These are phyloP conservation scores for Chironomus striatipennis DNA, from an alignment of 1,140 invertebrate species.

Conservation along the genomic window DNA sequence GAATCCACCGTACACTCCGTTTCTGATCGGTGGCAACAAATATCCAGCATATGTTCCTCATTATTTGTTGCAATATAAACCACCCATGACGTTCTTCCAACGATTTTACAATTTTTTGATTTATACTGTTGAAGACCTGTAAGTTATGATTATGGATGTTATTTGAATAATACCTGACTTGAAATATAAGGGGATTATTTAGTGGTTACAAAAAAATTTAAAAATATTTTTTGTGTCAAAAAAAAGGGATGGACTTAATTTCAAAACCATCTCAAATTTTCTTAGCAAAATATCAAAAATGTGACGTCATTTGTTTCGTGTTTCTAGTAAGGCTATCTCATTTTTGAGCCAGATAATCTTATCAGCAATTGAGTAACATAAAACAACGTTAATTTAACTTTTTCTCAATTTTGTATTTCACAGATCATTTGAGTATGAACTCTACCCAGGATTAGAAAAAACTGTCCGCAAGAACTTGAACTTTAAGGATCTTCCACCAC, in stretches of 20 bases:
- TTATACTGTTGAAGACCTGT: not conserved
- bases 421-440: not conserved
- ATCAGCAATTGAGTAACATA: too few species aligned
- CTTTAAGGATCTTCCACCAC: not conserved
- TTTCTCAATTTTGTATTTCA: too few species aligned
- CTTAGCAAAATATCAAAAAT: not conserved
- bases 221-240: not conserved
- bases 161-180: too few species aligned
- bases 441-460: not conserved
- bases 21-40: not conserved
- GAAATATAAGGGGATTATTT: too few species aligned
- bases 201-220: not conserved
- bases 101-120: constrained; percentile 3
- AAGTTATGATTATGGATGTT: not conserved
- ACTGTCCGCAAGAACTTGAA: not conserved
- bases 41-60: constrained; percentile 20
- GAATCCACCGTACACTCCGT: not conserved
- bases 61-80: not conserved
- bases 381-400: not conserved
- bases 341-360: not conserved
- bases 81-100: constrained; percentile 16
- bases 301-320: not conserved
- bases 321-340: not conserved
- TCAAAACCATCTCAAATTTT: constrained; percentile 4
- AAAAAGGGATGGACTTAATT: not conserved